These are phyloP conservation scores for Chrysopilus asiliformis DNA, from an alignment of 2,888 invertebrate species.

Conservation along the genomic window DNA sequence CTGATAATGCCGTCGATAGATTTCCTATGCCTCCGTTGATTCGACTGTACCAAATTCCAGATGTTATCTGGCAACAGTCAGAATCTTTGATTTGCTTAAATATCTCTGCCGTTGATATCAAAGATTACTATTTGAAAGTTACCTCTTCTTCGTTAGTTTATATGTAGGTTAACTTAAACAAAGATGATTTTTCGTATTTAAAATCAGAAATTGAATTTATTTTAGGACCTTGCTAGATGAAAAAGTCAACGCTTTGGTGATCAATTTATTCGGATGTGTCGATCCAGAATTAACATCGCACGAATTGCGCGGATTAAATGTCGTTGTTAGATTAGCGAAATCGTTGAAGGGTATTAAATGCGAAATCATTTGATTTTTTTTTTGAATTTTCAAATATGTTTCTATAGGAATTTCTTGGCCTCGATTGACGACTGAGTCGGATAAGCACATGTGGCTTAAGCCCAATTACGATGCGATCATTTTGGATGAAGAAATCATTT, in stretches of 20 bases:
- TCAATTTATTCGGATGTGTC: constrained; percentile 20
- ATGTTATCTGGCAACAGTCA: constrained; percentile 23
- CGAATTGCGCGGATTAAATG: constrained; percentile 23
- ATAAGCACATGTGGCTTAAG: constrained; percentile 12
- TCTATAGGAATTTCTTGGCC: constrained; percentile 8
- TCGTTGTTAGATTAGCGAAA: constrained; percentile 19
- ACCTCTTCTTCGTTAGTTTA: no score
- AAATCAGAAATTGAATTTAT: neutral
- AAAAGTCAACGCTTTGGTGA: constrained; percentile 16
- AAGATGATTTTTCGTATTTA: neutral
- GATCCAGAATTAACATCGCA: constrained; percentile 19
- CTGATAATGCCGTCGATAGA: no score
- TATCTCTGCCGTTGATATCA: constrained; percentile 21
- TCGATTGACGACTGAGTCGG: constrained; percentile 9
- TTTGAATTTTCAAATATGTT: neutral
- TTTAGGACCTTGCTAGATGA: neutral
- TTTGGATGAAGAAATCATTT: constrained; percentile 5
- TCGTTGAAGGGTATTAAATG: constrained; percentile 3
- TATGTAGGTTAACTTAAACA: no score
- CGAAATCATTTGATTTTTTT: neutral
- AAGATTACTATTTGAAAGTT: constrained; percentile 21
- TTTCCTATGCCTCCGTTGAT: constrained; percentile 11
- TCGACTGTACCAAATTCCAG: constrained; percentile 19
- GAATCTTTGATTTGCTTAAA: constrained; percentile 21
- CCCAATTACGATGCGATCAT: constrained; percentile 11